Conservation (phyloP, 2,888 invertebrate species). For the Archips xylosteana region DNA sequence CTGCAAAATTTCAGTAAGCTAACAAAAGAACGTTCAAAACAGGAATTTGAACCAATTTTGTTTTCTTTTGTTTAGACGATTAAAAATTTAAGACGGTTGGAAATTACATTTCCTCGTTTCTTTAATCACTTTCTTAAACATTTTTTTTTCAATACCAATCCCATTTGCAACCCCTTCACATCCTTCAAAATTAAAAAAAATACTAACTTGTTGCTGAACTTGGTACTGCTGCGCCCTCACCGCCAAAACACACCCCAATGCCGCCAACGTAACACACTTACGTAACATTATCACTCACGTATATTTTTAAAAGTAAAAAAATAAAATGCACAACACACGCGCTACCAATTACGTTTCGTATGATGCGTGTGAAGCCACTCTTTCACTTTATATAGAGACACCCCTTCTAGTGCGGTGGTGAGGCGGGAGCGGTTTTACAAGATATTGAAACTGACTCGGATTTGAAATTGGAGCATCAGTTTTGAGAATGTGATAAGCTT, state of each 20-base stretch:
- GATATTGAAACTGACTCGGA: slow-evolving; percentile 46
- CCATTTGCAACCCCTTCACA: too few relatives aligned
- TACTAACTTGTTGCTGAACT: slow-evolving; percentile 72
- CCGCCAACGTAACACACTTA: slow-evolving; percentile 71
- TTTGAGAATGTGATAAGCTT: slow-evolving; percentile 17
- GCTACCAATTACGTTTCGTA: slow-evolving; percentile 67
- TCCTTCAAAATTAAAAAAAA: slow-evolving; percentile 24
- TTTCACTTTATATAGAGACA: slow-evolving; percentile 79
- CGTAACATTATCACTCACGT: slow-evolving; percentile 76
- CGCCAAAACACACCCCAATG: slow-evolving; percentile 72
- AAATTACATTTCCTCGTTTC: neutral
- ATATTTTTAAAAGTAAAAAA: slow-evolving; percentile 50
- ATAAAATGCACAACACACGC: slow-evolving; percentile 69
- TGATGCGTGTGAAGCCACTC: slow-evolving; percentile 68
- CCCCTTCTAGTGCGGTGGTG: slow-evolving; percentile 69
- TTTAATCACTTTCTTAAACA: neutral
- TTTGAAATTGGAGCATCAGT: slow-evolving; percentile 41
- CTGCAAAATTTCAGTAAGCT: too few relatives aligned
- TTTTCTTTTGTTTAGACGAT: too few relatives aligned
- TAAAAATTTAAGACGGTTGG: too few relatives aligned
- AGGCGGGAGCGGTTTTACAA: slow-evolving; percentile 61
- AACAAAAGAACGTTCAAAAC: too few relatives aligned
- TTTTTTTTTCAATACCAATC: neutral
- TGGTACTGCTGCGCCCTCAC: slow-evolving; percentile 70
- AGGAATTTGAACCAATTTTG: too few relatives aligned